These are phyloP conservation scores for Orycteropus afer DNA, from an alignment of 2,113 vertebrate species.

Conservation along the genomic window DNA sequence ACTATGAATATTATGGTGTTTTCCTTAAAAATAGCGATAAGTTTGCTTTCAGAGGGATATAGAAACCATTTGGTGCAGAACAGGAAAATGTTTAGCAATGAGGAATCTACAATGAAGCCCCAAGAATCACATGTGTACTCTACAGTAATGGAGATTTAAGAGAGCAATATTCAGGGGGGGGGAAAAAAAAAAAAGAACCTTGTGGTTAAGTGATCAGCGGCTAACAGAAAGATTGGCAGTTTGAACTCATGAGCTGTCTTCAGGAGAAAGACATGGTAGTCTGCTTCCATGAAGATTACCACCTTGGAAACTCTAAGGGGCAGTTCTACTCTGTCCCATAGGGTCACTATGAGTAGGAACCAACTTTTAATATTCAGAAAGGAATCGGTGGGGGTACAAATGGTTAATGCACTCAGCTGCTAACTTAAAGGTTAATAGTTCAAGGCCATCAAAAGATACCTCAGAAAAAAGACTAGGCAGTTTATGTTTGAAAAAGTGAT, in stretches of 20 bases:
- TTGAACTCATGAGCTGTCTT: neutral
- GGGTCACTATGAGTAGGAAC: neutral
- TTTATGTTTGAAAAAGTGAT: no score
- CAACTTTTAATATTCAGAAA: neutral
- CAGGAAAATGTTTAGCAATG: neutral
- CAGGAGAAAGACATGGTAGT: neutral
- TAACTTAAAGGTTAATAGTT: no score
- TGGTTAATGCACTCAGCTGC: no score
- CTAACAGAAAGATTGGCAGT: neutral
- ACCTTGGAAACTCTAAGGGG: neutral
- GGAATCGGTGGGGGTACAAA: no score
- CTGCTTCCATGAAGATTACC: neutral
- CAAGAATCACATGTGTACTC: neutral
- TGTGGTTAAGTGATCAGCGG: neutral
- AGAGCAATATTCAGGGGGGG: neutral
- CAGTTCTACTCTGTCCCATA: neutral
- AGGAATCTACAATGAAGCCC: neutral
- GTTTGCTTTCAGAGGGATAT: neutral
- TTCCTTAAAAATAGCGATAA: neutral
- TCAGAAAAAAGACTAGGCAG: no score
- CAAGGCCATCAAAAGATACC: no score
- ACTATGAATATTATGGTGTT: neutral
- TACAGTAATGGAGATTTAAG: neutral
- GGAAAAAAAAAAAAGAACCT: neutral
- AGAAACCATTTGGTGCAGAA: slow-evolving; percentile 28